Conservation (phyloP, 2,797 vertebrate species). For the Microcaecilia unicolor region DNA sequence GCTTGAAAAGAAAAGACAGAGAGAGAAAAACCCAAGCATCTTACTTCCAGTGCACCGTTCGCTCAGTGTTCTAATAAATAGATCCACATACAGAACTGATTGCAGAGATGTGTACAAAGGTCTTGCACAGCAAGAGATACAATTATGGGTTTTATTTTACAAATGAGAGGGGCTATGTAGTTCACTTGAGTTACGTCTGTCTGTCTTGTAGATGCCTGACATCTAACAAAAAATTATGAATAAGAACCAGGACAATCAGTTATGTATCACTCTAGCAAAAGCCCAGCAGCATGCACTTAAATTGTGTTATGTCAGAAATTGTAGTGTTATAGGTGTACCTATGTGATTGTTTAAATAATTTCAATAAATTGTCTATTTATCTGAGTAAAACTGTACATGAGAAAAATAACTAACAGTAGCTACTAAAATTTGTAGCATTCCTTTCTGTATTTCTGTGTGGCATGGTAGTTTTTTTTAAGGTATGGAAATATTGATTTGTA, state of each 20-base stretch:
- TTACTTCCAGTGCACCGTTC: slow-evolving; percentile 12
- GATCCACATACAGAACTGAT: slow-evolving; percentile 10
- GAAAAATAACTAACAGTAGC: slow-evolving; percentile 11
- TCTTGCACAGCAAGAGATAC: slow-evolving; percentile 10
- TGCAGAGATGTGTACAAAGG: slow-evolving; percentile 13
- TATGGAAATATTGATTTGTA: no score
- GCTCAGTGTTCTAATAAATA: slow-evolving; percentile 24
- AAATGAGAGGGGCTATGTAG: slow-evolving; percentile 36
- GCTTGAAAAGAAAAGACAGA: background rate
- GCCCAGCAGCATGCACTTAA: background rate
- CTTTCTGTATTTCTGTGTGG: slow-evolving; percentile 21
- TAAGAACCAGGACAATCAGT: slow-evolving; percentile 12
- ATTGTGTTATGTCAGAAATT: background rate
- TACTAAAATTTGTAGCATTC: slow-evolving; percentile 16
- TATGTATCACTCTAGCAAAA: slow-evolving; percentile 4
- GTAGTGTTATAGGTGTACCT: slow-evolving; percentile 14
- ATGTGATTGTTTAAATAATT: slow-evolving; percentile 24
- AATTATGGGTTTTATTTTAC: slow-evolving; percentile 43
- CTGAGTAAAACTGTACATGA: background rate
- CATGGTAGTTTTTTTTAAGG: slow-evolving; percentile 23
- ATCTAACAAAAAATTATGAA: background rate
- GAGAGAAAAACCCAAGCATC: slow-evolving; percentile 9
- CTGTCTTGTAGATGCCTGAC: slow-evolving; percentile 32
- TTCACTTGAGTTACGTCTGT: slow-evolving; percentile 27
- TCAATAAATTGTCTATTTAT: no score